Evolutionary conservation across 2,888 invertebrate species (phyloP), one percentile per base, ranked within the genome.

Genomic region (Drosophila macrothrix): DNA sequence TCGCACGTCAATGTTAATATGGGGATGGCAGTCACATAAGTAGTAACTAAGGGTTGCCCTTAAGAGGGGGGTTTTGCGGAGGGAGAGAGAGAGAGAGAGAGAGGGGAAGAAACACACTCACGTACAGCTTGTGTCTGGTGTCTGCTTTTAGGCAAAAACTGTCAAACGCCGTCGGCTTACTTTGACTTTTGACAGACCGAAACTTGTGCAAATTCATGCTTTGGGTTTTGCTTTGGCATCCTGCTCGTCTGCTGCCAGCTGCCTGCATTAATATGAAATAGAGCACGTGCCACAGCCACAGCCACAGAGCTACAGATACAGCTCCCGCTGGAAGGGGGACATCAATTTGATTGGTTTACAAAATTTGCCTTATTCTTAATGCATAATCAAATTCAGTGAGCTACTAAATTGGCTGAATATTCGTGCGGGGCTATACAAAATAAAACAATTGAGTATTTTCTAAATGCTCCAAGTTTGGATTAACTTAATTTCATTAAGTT

Each of bases 151-250:
- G 74, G 64, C 69, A 78, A 67, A 83, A 83, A 82, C 66, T 81
- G 84, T 80, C 84, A 77, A 70, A 80, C 67, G 78, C 69, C 67
- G 85, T 90, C 86, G 83, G 88, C 83, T 90, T 83, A 79, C 67
- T 70, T 76, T 83, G 88, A 88, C 86, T 90, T 90, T 82, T 88
- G 90, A 90, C 86, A 88, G 82, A 67, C 64, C 67, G 52, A 75
- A 79, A 79, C 46, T 89, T 89, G 75, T 84, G 87, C 76, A 79
- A 88, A 77, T 81, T 81, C 81, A 75, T 77, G 86, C 71, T 71
- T 50, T 60, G 64, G 54, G 53, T 41, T 52, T 33, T 52, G 28
- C 25, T 35, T 39, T 58, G 19, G 53, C 62, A 59, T 72, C 73
- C 22, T 22, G 7, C 35, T 9, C 33, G 19, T 49, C 49, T 49